Base-by-base conservation (phyloP, 2,888 invertebrate genomes). In the Plusia festucae region DNA sequence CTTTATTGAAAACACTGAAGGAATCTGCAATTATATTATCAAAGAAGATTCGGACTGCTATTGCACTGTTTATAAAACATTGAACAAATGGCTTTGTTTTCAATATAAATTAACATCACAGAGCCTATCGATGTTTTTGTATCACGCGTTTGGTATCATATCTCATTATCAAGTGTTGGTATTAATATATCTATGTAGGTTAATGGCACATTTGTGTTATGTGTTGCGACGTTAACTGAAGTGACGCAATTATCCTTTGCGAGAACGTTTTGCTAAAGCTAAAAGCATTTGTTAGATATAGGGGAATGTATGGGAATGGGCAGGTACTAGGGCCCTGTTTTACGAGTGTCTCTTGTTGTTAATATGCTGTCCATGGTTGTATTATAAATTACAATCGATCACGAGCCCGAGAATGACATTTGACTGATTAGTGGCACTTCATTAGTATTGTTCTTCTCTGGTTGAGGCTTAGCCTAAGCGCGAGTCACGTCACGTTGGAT, bases 111-210 rank as follows among this genome's bases (percentile, higher is more conserved):
- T 60, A 52, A 44, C 72, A 63, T 11, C 11, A 20, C 20, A 40
- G 46, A 20, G 46, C 46, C 46, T 49, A 67, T 71, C 60, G 51
- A 61, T 76, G 73, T 79, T 72, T 63, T 68, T 54, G 58, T 59
- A 57, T 65, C 64, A 34, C 15, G 9, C 65, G 49, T 52, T 52
- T 20, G 51, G 34, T 30, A 51, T 32, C 49, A 16, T 53, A 55
- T 60, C 20, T 53, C 34, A 53, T 64, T 81, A 81, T 75, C 81
- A 69, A 66, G 27, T 72, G 60, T 79, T 76, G 70, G 63, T 71
- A 53, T 64, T 49, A 15, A 30, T 69, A 70, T 77, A 82, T 81
- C 76, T 78, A 79, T 79, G 60, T 85, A 60, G 84, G 82, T 80
- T 79, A 81, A 78, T 70, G 70, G 66, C 68, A 70, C 68, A 68